Percentiles rank a stretch among this genome's conserved stretches.
Conservation (phyloP, 2,113 vertebrate genomes). For the Arothron firmamentum region DNA sequence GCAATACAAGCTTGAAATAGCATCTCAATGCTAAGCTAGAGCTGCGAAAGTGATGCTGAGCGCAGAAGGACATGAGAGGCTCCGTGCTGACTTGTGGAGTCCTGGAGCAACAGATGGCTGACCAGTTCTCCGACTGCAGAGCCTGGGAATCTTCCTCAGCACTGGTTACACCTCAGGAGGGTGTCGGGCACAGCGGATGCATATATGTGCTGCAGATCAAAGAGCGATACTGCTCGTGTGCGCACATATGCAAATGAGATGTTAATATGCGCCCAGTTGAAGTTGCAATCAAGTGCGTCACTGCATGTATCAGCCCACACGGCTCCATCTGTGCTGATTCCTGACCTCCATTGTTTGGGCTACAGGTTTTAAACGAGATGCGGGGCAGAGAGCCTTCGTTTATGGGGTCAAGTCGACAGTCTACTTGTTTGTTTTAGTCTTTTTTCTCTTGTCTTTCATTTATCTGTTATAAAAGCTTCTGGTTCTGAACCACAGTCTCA, state of each 20-base stretch:
- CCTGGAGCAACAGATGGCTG: conserved; percentile 60
- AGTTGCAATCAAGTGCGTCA: conserved; percentile 27
- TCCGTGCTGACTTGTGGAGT: no score
- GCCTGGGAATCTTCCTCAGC: conserved; percentile 36
- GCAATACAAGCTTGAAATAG: no score
- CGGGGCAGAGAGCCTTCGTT: not conserved
- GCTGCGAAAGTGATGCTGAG: no score
- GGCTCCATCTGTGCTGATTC: conserved; percentile 52
- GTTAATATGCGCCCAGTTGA: conserved; percentile 14
- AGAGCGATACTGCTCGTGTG: not conserved
- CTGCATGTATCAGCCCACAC: conserved; percentile 36
- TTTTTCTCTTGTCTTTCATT: not conserved
- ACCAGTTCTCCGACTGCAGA: conserved; percentile 15
- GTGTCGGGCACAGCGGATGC: no score
- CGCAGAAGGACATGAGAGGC: no score
- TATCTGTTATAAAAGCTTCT: not conserved
- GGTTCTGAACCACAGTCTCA: not conserved
- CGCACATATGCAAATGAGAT: conserved; percentile 31
- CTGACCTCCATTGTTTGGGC: conserved; percentile 5
- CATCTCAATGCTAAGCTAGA: no score
- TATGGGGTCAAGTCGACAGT: no score
- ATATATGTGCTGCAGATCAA: not conserved
- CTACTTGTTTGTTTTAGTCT: not conserved
- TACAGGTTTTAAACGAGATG: conserved; percentile 8
- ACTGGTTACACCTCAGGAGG: conserved; percentile 1